Evolutionary conservation across 2,888 invertebrate species (phyloP).

Genomic region (Adelphocoris suturalis): DNA sequence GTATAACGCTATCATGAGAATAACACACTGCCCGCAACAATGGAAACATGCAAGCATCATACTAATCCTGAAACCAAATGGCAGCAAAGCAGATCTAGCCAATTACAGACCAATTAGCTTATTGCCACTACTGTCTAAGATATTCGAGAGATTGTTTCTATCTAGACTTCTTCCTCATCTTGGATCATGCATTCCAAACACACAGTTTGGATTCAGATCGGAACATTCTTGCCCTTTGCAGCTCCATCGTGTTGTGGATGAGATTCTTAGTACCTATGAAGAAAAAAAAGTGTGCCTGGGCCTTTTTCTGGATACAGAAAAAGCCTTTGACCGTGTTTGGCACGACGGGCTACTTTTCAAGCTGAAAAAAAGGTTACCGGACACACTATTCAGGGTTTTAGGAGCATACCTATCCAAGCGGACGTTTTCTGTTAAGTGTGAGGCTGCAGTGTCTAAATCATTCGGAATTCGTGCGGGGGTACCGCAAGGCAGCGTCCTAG

Average conservation of each 20-base stretch:
- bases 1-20: constrained; percentile 39
- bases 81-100: not conserved
- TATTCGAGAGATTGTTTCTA: no score
- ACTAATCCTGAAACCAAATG: constrained; percentile 15
- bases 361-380: not conserved
- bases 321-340: not conserved
- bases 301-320: no score
- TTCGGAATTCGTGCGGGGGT: not conserved
- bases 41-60: constrained; percentile 60
- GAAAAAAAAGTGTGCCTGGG: no score
- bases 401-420: not conserved
- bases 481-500: not conserved
- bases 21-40: constrained; percentile 30
- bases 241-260: constrained; percentile 7
- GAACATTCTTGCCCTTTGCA: constrained; percentile 3
- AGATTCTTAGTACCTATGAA: no score
- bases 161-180: no score
- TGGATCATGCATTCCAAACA: constrained; percentile 33
- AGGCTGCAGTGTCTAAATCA: not conserved
- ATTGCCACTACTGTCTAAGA: no score
- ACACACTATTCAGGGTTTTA: constrained; percentile 10
- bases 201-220: constrained; percentile 49
- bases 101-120: constrained; percentile 41
- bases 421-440: not conserved
- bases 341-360: constrained; percentile 8